Conservation (phyloP, 2,797 vertebrate species). For the Betta splendens region DNA sequence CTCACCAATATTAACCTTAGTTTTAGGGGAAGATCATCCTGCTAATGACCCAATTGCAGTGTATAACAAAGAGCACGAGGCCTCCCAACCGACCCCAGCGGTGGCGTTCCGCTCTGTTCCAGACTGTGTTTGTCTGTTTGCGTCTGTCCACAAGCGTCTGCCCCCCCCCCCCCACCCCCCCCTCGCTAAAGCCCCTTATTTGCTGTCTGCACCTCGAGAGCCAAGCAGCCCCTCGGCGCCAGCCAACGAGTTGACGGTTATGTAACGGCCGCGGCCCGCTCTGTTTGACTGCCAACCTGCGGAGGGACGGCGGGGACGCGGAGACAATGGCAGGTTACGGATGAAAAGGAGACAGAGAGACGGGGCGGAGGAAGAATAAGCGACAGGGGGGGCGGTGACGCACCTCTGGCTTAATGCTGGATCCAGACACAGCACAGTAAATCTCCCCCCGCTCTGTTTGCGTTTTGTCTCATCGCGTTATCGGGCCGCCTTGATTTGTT, state of each 20-base stretch:
- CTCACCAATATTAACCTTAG: too few relatives aligned
- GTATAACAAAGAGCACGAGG: not conserved
- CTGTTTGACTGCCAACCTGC: slow-evolving; percentile 64
- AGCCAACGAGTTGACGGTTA: slow-evolving; percentile 64
- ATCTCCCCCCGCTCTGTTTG: slow-evolving; percentile 58
- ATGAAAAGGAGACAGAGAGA: slow-evolving; percentile 36
- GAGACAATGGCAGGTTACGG: slow-evolving; percentile 49
- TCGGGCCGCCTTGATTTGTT: slow-evolving; percentile 65
- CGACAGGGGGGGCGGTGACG: slow-evolving; percentile 42
- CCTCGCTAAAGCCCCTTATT: slow-evolving; percentile 36
- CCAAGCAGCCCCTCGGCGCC: slow-evolving; percentile 32
- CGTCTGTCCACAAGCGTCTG: slow-evolving; percentile 48
- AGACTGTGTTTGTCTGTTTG: slow-evolving; percentile 56
- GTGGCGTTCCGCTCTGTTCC: slow-evolving; percentile 46
- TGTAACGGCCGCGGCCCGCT: slow-evolving; percentile 56
- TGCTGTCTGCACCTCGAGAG: slow-evolving; percentile 34
- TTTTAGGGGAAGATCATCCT: too few relatives aligned
- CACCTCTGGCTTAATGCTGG: slow-evolving; percentile 65
- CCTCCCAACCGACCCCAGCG: slow-evolving; percentile 20
- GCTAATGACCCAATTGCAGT: too few relatives aligned
- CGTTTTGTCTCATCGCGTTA: slow-evolving; percentile 63
- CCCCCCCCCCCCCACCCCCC: slow-evolving; percentile 8
- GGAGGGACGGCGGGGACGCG: slow-evolving; percentile 29
- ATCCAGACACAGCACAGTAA: slow-evolving; percentile 64
- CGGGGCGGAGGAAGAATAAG: slow-evolving; percentile 33